Base-by-base conservation (phyloP, 2,888 invertebrate species). In the Mechanitis messenoides region DNA sequence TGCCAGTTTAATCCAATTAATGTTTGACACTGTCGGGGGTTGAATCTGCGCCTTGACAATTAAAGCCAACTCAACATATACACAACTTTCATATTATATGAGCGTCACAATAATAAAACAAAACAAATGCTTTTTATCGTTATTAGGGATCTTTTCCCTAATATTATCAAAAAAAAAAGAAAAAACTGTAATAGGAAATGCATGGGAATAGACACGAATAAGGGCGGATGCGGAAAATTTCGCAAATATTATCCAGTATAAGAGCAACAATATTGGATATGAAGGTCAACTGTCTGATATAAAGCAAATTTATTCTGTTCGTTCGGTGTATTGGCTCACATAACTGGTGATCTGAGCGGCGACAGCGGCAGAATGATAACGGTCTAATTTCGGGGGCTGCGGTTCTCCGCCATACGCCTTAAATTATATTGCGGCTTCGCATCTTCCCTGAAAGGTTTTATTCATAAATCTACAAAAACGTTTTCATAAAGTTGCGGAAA, bases 261-360 rank as follows among this genome's bases (percentile, higher is more conserved):
- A 79, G 77, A 75, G 79, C 81, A 81, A 84, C 87, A 86, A 88
- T 87, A 89, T 87, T 79, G 84, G 83, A 80, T 85, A 84, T 80
- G 87, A 86, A 88, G 89, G 88, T 88, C 89, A 87, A 82, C 83
- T 78, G 83, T 79, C 76, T 81, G 79, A 77, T 84, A 87, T 87
- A 87, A 85, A 86, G 85, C 80, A 86, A 89, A 89, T 88, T 88
- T 89, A 89, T 90, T 87, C 88, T 83, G 85, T 85, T 85, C 76
- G 75, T 75, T 78, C 82, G 72, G 84, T 86, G 86, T 89, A 90
- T 89, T 88, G 88, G 86, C 85, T 83, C 84, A 84, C 84, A 84
- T 86, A 85, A 84, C 84, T 83, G 84, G 86, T 84, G 89, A 88
- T 88, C 87, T 85, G 75, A 71, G 78, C 77, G 77, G 80, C 84